Evolutionary conservation across 2,888 invertebrate species (phyloP).

Genomic region (Ceramica pisi): DNA sequence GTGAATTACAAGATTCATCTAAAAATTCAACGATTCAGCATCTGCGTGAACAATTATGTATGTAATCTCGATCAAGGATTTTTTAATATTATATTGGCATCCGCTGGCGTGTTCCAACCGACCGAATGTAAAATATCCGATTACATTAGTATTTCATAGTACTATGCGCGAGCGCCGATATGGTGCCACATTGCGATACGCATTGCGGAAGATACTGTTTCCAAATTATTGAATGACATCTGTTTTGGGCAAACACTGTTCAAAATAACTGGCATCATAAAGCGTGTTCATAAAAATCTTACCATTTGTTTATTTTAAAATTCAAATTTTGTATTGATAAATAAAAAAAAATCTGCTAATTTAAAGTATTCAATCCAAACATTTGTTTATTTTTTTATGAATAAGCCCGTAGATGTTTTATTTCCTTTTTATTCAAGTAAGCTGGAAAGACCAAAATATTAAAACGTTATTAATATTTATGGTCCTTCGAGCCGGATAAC

Average conservation of each 20-base stretch:
- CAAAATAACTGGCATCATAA: too few species aligned
- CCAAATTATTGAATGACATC: background rate
- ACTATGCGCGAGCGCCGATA: background rate
- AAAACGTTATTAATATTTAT: background rate
- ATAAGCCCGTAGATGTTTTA: too few species aligned
- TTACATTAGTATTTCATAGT: constrained; percentile 18
- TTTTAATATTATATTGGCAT: constrained; percentile 38
- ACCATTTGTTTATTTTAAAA: too few species aligned
- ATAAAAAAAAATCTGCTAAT: too few species aligned
- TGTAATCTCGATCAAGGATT: constrained; percentile 51
- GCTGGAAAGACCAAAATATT: too few species aligned
- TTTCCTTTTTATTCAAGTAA: too few species aligned
- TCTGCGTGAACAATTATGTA: constrained; percentile 28
- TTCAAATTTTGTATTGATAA: too few species aligned
- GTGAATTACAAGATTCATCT: background rate
- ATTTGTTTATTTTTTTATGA: too few species aligned
- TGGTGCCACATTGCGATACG: constrained; percentile 14
- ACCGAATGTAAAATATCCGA: constrained; percentile 18
- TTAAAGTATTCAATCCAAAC: too few species aligned
- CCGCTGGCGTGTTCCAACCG: constrained; percentile 25
- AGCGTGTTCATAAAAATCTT: too few species aligned
- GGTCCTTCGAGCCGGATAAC: constrained; percentile 10
- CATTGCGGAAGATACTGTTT: constrained; percentile 36
- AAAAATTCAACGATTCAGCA: constrained; percentile 11
- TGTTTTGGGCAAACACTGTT: background rate